Conservation (phyloP, 2,797 vertebrate species). For the Semotilus atromaculatus region DNA sequence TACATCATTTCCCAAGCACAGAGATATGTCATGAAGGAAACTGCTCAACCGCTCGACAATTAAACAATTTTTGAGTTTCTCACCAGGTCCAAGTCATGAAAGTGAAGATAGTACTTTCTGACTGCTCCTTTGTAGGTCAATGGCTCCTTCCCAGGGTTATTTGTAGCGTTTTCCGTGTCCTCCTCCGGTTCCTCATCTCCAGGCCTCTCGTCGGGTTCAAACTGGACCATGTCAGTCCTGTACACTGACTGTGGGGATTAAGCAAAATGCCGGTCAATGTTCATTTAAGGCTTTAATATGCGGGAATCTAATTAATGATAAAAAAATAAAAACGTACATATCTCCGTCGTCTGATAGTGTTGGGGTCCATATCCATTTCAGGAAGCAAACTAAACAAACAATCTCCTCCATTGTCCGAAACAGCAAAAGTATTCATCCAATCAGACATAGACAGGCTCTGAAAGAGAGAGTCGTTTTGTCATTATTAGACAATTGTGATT, state of each 20-base stretch:
- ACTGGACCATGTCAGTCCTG: constrained; percentile 81
- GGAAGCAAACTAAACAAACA: constrained; percentile 84
- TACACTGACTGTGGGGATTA: constrained; percentile 80
- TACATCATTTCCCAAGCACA: background rate
- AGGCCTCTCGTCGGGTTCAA: constrained; percentile 44
- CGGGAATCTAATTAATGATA: background rate
- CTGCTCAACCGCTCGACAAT: background rate
- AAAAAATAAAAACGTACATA: constrained; percentile 78
- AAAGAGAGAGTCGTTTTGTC: background rate
- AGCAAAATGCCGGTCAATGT: background rate
- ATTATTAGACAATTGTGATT: background rate
- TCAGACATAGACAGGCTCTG: constrained; percentile 92
- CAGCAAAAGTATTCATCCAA: constrained; percentile 86
- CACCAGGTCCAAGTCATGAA: constrained; percentile 87
- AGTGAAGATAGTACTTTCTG: constrained; percentile 81
- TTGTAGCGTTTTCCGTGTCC: constrained; percentile 21
- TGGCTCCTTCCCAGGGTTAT: constrained; percentile 59
- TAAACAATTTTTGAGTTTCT: constrained; percentile 46
- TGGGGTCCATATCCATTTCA: constrained; percentile 70
- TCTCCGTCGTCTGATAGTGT: constrained; percentile 83
- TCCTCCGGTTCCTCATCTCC: constrained; percentile 32
- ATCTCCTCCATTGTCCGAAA: constrained; percentile 85
- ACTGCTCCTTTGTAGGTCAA: constrained; percentile 80
- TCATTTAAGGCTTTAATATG: background rate
- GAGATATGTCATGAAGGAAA: background rate